Percentiles rank a stretch among this genome's conserved stretches.
These are phyloP conservation scores for Pseudobourletiella spinata DNA, from an alignment of 1,140 invertebrate genomes.

Conservation along the genomic window DNA sequence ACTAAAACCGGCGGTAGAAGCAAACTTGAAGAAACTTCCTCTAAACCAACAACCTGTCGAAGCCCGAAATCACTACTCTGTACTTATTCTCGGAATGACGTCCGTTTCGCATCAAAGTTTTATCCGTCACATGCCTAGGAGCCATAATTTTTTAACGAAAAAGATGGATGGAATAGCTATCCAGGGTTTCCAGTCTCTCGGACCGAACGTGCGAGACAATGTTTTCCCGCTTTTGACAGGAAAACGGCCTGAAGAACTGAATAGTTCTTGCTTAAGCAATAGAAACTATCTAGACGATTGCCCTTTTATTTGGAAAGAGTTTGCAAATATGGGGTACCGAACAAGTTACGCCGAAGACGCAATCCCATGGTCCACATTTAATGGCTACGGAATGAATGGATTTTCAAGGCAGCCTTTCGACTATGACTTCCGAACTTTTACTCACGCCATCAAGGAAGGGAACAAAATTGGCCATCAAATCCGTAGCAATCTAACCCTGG, in stretches of 20 bases:
- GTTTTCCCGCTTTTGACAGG: not conserved
- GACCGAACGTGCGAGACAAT: not conserved
- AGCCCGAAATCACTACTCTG: not conserved
- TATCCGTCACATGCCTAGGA: not conserved
- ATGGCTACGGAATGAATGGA: not conserved
- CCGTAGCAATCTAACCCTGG: not conserved
- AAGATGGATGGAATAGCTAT: not conserved
- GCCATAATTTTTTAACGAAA: not conserved
- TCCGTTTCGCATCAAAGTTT: not conserved
- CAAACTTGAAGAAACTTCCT: not conserved
- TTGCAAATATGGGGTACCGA: not conserved
- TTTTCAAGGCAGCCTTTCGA: slow-evolving; percentile 42
- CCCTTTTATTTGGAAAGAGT: not conserved
- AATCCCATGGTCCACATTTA: not conserved
- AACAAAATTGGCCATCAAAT: not conserved
- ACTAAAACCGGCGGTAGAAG: not conserved
- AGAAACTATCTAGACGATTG: not conserved
- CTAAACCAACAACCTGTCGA: not conserved
- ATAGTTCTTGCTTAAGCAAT: not conserved
- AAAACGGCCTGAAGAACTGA: not conserved
- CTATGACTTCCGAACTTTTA: not conserved
- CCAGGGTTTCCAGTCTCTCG: not conserved
- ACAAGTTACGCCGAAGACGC: not conserved
- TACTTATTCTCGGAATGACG: not conserved
- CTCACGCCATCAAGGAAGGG: not conserved